Evolutionary conservation across 1,140 invertebrate genomes (phyloP), one percentile per base, ranked within the genome.

Genomic region (Temnothorax longispinosus): DNA sequence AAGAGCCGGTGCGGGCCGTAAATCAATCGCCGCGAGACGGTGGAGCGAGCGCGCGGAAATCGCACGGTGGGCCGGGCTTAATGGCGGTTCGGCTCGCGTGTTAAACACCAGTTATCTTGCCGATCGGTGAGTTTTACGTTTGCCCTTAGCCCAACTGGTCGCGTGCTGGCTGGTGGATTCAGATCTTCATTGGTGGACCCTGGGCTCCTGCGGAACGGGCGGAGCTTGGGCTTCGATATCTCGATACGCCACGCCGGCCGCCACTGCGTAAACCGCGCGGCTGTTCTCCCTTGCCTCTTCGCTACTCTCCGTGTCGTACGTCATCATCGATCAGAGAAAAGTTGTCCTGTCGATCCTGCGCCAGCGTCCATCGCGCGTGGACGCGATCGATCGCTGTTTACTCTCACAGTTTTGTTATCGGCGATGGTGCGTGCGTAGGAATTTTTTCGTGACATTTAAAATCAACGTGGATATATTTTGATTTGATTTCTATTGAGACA

Each of bases 61-160:
- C 86, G 85, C 85, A 88, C 84, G 89, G 82, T 90, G 87, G 89
- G 89, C 89, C 75, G 89, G 88, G 75, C 87, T 88, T 88, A 92
- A 93, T 91, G 90, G 90, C 90, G 90, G 90, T 91, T 89, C 82
- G 92, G 89, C 89, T 94, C 90, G 93, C 93, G 93, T 94, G 93
- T 91, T 92, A 91, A 94, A 93, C 93, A 90, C 88, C 91, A 92
- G 93, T 93, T 94, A 94, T 93, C 92, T 90, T 74, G 80, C 89
- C 91, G 92, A 94, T 94, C 92, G 91, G 92, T 93, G 90, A 93
- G 89, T 93, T 93, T 93, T 93, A 92, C 93, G 90, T 93, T 93
- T 92, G 88, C 91, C 93, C 89, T 92, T 92, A 92, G 91, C 91
- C 87, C 91, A 88, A 89, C 69, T 89, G 92, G 87, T 94, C 89